A percentile compares a stretch with the other conserved stretches of the same genome.
These are phyloP conservation scores for Synanthedon formicaeformis DNA, from an alignment of 2,888 invertebrate genomes.

Conservation along the genomic window DNA sequence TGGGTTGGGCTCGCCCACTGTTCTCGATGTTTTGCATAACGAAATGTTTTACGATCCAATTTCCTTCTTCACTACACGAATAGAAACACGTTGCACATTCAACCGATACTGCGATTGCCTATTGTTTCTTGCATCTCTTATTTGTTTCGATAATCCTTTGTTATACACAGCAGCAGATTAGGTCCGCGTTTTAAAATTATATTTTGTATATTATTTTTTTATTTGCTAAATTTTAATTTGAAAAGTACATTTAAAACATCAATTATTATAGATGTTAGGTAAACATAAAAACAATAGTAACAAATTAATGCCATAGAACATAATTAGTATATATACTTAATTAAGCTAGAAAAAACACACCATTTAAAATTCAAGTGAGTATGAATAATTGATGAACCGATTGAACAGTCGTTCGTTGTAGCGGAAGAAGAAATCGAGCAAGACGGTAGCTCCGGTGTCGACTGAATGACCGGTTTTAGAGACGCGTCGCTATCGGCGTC, in stretches of 20 bases:
- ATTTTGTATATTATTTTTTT: no score
- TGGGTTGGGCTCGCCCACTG: slow-evolving; percentile 8
- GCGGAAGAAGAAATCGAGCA: slow-evolving; percentile 50
- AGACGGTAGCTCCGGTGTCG: slow-evolving; percentile 33
- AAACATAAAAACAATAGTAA: no score
- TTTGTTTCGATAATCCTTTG: no score
- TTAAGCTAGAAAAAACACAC: slow-evolving; percentile 6
- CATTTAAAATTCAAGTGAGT: slow-evolving; percentile 37
- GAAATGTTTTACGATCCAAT: slow-evolving; percentile 1
- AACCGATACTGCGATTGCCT: no score
- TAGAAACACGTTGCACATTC: no score
- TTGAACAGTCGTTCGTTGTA: slow-evolving; percentile 23
- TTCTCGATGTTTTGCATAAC: slow-evolving; percentile 6
- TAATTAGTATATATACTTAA: slow-evolving; percentile 13
- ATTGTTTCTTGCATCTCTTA: no score
- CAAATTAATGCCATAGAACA: no score
- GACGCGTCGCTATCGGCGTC: slow-evolving; percentile 24
- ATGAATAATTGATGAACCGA: slow-evolving; percentile 50
- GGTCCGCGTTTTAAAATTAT: no score
- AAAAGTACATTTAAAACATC: no score
- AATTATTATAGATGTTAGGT: no score
- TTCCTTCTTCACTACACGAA: neutral
- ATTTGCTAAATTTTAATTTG: no score
- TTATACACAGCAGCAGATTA: no score
- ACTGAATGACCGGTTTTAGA: slow-evolving; percentile 33